Evolutionary conservation across 1,140 invertebrate species (phyloP), one percentile per base, ranked within the genome.

Genomic region (Aphis gossypii): DNA sequence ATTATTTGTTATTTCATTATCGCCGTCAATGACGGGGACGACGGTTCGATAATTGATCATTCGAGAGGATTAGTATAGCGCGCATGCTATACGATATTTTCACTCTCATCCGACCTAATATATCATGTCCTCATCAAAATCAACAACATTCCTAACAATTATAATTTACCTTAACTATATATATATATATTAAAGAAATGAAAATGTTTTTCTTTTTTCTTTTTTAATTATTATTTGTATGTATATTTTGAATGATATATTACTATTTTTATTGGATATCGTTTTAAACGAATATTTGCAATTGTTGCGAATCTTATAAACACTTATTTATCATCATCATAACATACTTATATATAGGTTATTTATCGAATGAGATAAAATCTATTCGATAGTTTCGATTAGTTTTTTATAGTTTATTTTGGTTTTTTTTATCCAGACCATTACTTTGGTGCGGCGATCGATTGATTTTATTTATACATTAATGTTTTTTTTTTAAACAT

Each of bases 101-200:
- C 25, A 30, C 11, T 44, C 38, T 44, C 51, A 6, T 38, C 44
- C 51, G 23, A 9, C 23, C 7, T 18, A 48, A 44, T 30, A 25
- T 84, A 60, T 23, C 35, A 38, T 8, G 38, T 38, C 48, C 54
- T 90, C 89, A 44, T 60, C 41, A 41, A 90, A 60, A 25, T 56
- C 35, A 90, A 90, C 89, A 90, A 90, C 89, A 90, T 90, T 90
- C 89, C 89, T 90, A 90, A 89, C 38, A 60, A 60, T 90, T 90
- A 41, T 90, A 23, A 38, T 90, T 90, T 60, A 30, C 20, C 38
- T 89, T 89, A 68, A 68, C 60, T 68, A 68, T 68, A 68, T 68
- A 68, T 90, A 44, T 89, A 41, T 90, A 41, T 90, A 51, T 90
- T 8, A 54, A 23, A 8, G 25, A 90, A 56, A 44, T 25, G 3